Percentiles rank a stretch among this genome's conserved stretches.
Conservation (phyloP, 2,888 invertebrate genomes). For the Drosophila mettleri region DNA sequence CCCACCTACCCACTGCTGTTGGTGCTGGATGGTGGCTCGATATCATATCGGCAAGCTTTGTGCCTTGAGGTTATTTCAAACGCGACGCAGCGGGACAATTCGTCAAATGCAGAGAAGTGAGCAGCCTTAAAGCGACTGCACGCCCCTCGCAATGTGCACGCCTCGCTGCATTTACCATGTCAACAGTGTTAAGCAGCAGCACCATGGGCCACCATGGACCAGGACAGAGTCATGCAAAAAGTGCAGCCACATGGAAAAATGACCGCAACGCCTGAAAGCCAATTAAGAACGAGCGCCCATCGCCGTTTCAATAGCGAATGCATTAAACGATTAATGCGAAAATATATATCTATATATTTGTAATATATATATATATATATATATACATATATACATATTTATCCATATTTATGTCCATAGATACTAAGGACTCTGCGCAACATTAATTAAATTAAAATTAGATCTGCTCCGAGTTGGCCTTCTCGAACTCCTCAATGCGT, state of each 20-base stretch:
- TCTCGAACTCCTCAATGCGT: slow-evolving; percentile 6
- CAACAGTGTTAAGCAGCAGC: slow-evolving; percentile 42
- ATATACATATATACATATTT: not conserved
- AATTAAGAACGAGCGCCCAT: slow-evolving; percentile 24
- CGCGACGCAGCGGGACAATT: slow-evolving; percentile 73
- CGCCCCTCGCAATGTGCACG: slow-evolving; percentile 15
- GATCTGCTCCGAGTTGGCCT: no score
- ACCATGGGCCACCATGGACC: slow-evolving; percentile 12
- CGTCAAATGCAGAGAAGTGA: slow-evolving; percentile 60
- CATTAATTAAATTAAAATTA: not conserved
- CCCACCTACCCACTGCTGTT: no score
- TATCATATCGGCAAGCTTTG: slow-evolving; percentile 42
- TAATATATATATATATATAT: not conserved
- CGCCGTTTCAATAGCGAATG: not conserved
- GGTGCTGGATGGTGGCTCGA: not conserved
- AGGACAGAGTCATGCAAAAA: slow-evolving; percentile 30
- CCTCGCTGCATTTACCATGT: slow-evolving; percentile 36
- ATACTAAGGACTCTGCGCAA: no score
- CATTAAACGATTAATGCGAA: not conserved
- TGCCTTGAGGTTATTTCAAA: slow-evolving; percentile 64
- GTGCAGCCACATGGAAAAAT: slow-evolving; percentile 48
- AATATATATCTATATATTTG: not conserved
- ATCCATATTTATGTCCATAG: no score
- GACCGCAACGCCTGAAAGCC: slow-evolving; percentile 43
- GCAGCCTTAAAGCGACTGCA: slow-evolving; percentile 11